Conservation (phyloP, 1,140 invertebrate genomes). For the Drosophila baimaii region DNA sequence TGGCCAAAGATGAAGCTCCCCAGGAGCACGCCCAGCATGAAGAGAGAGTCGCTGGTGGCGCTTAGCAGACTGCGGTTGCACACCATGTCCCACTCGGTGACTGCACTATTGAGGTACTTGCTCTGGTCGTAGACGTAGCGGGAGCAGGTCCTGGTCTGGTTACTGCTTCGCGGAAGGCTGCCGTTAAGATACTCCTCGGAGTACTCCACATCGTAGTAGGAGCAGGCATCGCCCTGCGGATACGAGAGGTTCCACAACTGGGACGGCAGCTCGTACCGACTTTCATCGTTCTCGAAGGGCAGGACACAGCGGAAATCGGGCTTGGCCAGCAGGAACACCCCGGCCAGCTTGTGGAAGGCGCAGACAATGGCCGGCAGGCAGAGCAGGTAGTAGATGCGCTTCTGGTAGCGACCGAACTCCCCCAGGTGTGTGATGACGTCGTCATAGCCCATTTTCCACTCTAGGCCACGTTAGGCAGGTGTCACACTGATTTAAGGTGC, state of each 20-base stretch:
- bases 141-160: constrained; percentile 84
- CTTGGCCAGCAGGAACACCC: constrained; percentile 89
- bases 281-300: constrained; percentile 86
- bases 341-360: constrained; percentile 91
- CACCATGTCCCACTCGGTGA: constrained; percentile 90
- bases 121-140: constrained; percentile 87
- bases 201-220: constrained; percentile 84
- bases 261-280: constrained; percentile 82
- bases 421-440: constrained; percentile 89
- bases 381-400: constrained; percentile 88
- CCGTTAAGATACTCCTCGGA: constrained; percentile 75
- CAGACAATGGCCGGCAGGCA: constrained; percentile 90
- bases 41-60: constrained; percentile 91
- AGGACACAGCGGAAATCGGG: constrained; percentile 87
- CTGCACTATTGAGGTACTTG: constrained; percentile 87
- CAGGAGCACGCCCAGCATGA: constrained; percentile 92
- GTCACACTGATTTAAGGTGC: constrained; percentile 28
- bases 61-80: constrained; percentile 88
- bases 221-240: constrained; percentile 86
- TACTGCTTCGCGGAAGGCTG: constrained; percentile 34
- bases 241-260: constrained; percentile 85
- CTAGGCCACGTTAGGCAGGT: constrained; percentile 13
- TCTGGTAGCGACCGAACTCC: constrained; percentile 91
- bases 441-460: constrained; percentile 88
- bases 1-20: constrained; percentile 92